phyloP scores from a whole-genome alignment of 2,888 invertebrate genomes.

The Drosophila cracens region DNA sequence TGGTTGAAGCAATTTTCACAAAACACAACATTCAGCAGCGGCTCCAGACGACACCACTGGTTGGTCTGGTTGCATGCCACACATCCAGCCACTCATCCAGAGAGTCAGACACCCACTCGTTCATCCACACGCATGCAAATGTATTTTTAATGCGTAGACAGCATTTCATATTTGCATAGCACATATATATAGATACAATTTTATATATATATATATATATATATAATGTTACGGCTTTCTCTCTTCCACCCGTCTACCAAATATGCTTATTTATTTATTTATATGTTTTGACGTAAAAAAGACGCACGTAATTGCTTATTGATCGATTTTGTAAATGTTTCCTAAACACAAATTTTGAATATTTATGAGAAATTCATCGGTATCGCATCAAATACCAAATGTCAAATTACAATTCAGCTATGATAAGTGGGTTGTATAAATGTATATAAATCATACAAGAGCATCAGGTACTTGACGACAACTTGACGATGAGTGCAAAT shows the following conservation, averaged over 20 bases:
- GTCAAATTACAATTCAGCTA: slow-evolving; percentile 48
- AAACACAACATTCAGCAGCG: slow-evolving; percentile 62
- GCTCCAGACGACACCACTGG: background rate
- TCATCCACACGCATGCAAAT: slow-evolving; percentile 38
- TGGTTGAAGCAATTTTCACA: slow-evolving; percentile 73
- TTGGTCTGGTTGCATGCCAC: background rate
- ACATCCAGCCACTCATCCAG: background rate
- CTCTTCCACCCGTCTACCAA: slow-evolving; percentile 5
- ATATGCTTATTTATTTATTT: slow-evolving; percentile 62
- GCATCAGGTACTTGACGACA: slow-evolving; percentile 27
- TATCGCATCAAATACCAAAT: slow-evolving; percentile 39
- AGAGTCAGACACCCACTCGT: slow-evolving; percentile 16
- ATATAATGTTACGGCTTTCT: slow-evolving; percentile 39
- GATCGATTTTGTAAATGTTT: slow-evolving; percentile 71
- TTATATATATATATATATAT: slow-evolving; percentile 27
- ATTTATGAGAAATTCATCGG: slow-evolving; percentile 54
- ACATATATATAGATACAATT: slow-evolving; percentile 37
- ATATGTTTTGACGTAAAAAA: slow-evolving; percentile 27
- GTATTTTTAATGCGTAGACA: slow-evolving; percentile 52
- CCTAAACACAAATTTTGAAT: slow-evolving; percentile 21
- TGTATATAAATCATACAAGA: slow-evolving; percentile 19
- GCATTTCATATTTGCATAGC: slow-evolving; percentile 54
- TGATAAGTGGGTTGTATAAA: slow-evolving; percentile 13
- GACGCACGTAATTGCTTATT: slow-evolving; percentile 72
- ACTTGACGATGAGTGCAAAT: slow-evolving; percentile 42